Percentiles rank a stretch among this genome's conserved stretches.
phyloP scores from a whole-genome alignment of 2,113 vertebrate genomes.

The Rhea pennata region DNA sequence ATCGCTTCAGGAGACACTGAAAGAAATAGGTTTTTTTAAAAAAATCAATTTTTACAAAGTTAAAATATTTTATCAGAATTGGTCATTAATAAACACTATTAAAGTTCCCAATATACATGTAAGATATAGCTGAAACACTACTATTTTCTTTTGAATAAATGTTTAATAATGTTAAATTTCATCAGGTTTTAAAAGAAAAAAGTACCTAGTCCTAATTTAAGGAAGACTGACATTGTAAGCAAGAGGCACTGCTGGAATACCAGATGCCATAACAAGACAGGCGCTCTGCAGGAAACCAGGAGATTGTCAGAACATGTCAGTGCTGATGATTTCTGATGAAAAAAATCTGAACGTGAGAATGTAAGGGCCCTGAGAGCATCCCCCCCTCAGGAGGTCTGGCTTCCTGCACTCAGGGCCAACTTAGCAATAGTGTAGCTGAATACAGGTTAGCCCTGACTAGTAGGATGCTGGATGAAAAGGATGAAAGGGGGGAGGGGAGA shows the following conservation, averaged over 20 bases:
- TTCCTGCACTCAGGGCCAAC: not conserved
- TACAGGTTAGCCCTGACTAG: not conserved
- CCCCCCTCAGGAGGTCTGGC: not conserved
- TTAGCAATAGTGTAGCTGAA: not conserved
- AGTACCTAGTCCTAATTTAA: not conserved
- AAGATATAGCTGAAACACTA: not conserved
- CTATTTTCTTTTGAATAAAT: not conserved
- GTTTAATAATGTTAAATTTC: not conserved
- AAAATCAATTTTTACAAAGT: not conserved
- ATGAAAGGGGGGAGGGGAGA: not conserved
- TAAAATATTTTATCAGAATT: not conserved
- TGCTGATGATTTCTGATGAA: not conserved
- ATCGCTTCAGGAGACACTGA: slow-evolving; percentile 97
- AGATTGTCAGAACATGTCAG: not conserved
- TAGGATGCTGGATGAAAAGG: not conserved
- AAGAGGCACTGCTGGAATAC: not conserved
- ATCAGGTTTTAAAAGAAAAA: not conserved
- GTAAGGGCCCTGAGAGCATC: not conserved
- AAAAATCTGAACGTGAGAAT: not conserved
- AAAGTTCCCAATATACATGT: not conserved
- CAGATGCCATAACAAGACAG: not conserved
- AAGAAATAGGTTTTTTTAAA: slow-evolving; percentile 54
- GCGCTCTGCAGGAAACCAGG: not conserved
- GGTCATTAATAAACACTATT: not conserved
- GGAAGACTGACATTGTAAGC: not conserved